phyloP scores from a whole-genome alignment of 2,888 invertebrate genomes.

The Cordilura impudica region DNA sequence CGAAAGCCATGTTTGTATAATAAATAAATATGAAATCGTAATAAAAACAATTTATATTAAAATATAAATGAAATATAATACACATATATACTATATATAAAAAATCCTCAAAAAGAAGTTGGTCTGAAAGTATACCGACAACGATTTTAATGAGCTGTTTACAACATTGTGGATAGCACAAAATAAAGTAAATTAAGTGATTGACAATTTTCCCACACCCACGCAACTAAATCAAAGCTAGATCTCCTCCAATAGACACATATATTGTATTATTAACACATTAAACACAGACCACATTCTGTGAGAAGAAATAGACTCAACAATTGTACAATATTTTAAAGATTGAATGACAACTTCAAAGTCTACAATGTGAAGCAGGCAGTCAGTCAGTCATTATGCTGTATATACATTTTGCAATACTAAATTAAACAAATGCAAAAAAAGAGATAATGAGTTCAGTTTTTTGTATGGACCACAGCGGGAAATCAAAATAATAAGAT shows the following conservation, averaged over 20 bases:
- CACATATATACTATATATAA: too few relatives aligned
- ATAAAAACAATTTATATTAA: too few relatives aligned
- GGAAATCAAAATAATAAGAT: conserved; percentile 28
- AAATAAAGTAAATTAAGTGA: not conserved
- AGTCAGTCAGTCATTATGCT: not conserved
- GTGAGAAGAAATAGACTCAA: conserved; percentile 33
- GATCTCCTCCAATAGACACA: conserved; percentile 32
- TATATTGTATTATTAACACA: conserved; percentile 59
- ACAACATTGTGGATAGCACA: not conserved
- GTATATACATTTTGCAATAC: conserved; percentile 48
- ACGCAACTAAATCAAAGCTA: not conserved
- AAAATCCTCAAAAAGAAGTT: too few relatives aligned
- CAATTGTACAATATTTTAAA: conserved; percentile 22
- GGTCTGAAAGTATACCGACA: too few relatives aligned
- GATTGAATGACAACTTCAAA: conserved; percentile 17
- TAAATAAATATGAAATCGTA: too few relatives aligned
- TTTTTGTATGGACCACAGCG: conserved; percentile 36
- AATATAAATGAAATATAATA: too few relatives aligned
- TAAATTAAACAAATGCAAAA: conserved; percentile 56
- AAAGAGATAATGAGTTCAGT: conserved; percentile 58
- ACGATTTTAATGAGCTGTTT: not conserved
- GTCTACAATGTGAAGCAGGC: not conserved
- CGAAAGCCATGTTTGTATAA: too few relatives aligned
- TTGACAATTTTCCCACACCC: not conserved
- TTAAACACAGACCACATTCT: conserved; percentile 49